Conservation (phyloP, 2,113 vertebrate genomes). For the Aphyosemion australe region DNA sequence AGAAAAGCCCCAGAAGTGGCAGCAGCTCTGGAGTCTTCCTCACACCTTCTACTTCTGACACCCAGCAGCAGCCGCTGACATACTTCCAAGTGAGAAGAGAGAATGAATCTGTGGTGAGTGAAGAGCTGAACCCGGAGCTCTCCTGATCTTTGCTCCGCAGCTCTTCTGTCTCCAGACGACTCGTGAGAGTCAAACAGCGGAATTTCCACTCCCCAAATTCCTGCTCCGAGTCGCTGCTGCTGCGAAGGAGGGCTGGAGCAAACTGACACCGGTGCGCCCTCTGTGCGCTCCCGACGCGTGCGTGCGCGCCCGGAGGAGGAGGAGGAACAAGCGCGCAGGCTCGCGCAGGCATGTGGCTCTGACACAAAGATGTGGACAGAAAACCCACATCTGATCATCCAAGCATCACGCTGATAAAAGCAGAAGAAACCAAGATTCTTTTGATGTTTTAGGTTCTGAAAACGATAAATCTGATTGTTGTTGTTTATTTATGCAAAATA, state of each 20-base stretch:
- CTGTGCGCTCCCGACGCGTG: slow-evolving; percentile 47
- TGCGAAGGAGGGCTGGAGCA: slow-evolving; percentile 42
- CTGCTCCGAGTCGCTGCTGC: slow-evolving; percentile 29
- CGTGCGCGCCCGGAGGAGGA: slow-evolving; percentile 1
- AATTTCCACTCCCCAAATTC: slow-evolving; percentile 66
- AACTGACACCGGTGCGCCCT: slow-evolving; percentile 63
- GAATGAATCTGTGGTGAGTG: slow-evolving; percentile 10
- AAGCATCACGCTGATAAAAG: too few species aligned
- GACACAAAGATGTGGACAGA: slow-evolving; percentile 39
- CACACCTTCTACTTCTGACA: slow-evolving; percentile 10
- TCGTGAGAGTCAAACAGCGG: slow-evolving; percentile 29
- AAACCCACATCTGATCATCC: too few species aligned
- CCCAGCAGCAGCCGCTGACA: neutral
- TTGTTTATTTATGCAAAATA: too few species aligned
- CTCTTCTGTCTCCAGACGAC: slow-evolving; percentile 19
- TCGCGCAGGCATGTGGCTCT: slow-evolving; percentile 22
- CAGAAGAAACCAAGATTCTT: too few species aligned
- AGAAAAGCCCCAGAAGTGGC: slow-evolving; percentile 26
- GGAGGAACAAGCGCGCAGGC: slow-evolving; percentile 40
- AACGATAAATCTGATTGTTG: too few species aligned
- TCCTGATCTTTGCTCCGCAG: slow-evolving; percentile 13
- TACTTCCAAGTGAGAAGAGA: slow-evolving; percentile 37
- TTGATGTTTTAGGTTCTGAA: too few species aligned
- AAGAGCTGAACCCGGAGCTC: slow-evolving; percentile 24
- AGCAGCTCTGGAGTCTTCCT: slow-evolving; percentile 18